Percentiles rank a stretch among this genome's conserved stretches.
Evolutionary conservation across 1,140 invertebrate species (phyloP).

Genomic region (Drosophila mauritiana): DNA sequence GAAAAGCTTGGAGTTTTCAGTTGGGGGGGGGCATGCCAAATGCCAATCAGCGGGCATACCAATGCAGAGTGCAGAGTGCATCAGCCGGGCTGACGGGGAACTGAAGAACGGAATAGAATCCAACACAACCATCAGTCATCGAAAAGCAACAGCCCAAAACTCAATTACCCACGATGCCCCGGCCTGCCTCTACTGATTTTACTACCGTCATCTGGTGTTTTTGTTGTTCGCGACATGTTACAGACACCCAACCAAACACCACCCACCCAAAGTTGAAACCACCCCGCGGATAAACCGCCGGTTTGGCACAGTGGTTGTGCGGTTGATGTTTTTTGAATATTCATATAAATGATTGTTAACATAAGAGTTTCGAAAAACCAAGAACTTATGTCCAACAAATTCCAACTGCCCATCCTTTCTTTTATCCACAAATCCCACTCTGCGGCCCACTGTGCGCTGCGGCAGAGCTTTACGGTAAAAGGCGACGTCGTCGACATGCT

Average conservation of each 20-base stretch:
- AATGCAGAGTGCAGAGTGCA: constrained; percentile 3
- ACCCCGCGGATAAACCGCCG: neutral
- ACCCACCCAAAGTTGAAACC: neutral
- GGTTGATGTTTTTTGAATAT: neutral
- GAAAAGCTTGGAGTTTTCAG: neutral
- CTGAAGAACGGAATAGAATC: neutral
- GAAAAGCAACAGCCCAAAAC: constrained; percentile 74
- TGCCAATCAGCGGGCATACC: constrained; percentile 26
- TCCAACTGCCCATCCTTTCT: neutral
- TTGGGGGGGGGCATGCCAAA: neutral
- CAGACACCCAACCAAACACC: constrained; percentile 2
- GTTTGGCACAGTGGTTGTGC: constrained; percentile 6
- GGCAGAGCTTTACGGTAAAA: constrained; percentile 36
- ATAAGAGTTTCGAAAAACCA: too few relatives aligned
- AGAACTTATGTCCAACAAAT: too few relatives aligned
- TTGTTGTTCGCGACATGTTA: constrained; percentile 9
- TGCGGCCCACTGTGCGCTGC: constrained; percentile 26
- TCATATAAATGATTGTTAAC: neutral
- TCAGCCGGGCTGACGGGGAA: neutral
- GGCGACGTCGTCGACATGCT: constrained; percentile 29
- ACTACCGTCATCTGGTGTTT: constrained; percentile 18
- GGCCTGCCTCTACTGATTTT: constrained; percentile 30
- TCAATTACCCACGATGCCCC: constrained; percentile 65
- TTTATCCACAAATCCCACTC: neutral
- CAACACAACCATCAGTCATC: constrained; percentile 52